phyloP scores from a whole-genome alignment of 2,888 invertebrate species.

The Watsonalla cultraria region DNA sequence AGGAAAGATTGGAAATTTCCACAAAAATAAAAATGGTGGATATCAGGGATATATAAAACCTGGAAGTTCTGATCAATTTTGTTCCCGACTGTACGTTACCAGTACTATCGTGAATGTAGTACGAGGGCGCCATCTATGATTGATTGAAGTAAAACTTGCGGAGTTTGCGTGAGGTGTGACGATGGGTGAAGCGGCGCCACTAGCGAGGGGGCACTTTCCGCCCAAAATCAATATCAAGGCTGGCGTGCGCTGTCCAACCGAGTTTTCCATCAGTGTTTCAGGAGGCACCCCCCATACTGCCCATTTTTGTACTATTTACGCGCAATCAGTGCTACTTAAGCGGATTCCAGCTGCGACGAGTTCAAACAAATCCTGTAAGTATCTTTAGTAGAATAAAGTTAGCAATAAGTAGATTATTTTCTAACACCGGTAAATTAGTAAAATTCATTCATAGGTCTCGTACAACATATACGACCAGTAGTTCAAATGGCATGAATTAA shows the following conservation, averaged over 20 bases:
- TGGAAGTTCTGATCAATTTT: no score
- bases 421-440: neutral
- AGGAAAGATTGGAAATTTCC: no score
- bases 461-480: constrained; percentile 11
- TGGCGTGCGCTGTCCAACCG: constrained; percentile 62
- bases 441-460: constrained; percentile 37
- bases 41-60: no score
- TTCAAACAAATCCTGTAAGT: constrained; percentile 49
- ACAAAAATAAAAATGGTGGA: no score
- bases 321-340: constrained; percentile 54
- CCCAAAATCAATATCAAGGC: constrained; percentile 69
- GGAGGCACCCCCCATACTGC: constrained; percentile 55
- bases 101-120: constrained; percentile 5
- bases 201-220: constrained; percentile 45
- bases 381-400: constrained; percentile 1
- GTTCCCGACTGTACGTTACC: no score
- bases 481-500: constrained; percentile 26
- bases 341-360: constrained; percentile 42
- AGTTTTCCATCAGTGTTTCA: constrained; percentile 60
- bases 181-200: constrained; percentile 38
- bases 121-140: constrained; percentile 45
- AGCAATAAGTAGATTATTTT: no score
- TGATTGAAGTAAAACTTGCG: constrained; percentile 9
- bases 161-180: constrained; percentile 3
- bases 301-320: constrained; percentile 53